A percentile compares a stretch with the other conserved stretches of the same genome.
Evolutionary conservation across 2,113 vertebrate genomes (phyloP).

Genomic region (Cyphomyrus plagiostoma): DNA sequence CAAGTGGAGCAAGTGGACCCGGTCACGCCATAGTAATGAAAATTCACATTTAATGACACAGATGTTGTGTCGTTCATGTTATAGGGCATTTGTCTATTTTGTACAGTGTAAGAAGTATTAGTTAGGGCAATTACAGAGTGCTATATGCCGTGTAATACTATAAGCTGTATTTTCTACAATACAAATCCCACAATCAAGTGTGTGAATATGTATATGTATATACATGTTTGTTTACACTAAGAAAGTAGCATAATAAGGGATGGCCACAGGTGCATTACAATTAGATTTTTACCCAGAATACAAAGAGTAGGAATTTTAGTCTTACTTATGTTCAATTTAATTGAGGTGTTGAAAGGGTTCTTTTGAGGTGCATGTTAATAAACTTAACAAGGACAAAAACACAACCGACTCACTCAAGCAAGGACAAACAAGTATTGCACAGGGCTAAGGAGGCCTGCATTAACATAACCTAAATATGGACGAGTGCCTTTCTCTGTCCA

Average conservation of each 20-base stretch:
- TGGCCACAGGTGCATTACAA: neutral
- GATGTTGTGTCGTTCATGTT: neutral
- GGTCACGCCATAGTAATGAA: neutral
- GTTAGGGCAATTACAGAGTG: neutral
- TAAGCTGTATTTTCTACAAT: neutral
- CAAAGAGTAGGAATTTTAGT: neutral
- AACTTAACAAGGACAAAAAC: constrained; percentile 36
- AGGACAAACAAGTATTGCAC: constrained; percentile 40
- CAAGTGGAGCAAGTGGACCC: neutral
- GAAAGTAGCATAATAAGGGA: neutral
- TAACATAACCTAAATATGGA: constrained; percentile 57
- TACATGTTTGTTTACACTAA: neutral
- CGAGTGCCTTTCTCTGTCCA: constrained; percentile 59
- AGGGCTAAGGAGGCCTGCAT: constrained; percentile 36
- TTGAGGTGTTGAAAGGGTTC: constrained; percentile 1
- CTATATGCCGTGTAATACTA: neutral
- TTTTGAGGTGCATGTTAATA: constrained; percentile 30
- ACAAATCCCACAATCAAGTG: neutral
- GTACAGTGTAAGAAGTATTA: neutral
- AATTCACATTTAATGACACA: neutral
- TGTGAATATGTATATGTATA: neutral
- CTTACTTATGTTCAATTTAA: constrained; percentile 14
- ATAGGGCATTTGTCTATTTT: neutral
- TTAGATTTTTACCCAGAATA: neutral
- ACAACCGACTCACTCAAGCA: constrained; percentile 33